These are phyloP conservation scores for Geothlypis trichas DNA, from an alignment of 2,113 vertebrate genomes.

Conservation along the genomic window DNA sequence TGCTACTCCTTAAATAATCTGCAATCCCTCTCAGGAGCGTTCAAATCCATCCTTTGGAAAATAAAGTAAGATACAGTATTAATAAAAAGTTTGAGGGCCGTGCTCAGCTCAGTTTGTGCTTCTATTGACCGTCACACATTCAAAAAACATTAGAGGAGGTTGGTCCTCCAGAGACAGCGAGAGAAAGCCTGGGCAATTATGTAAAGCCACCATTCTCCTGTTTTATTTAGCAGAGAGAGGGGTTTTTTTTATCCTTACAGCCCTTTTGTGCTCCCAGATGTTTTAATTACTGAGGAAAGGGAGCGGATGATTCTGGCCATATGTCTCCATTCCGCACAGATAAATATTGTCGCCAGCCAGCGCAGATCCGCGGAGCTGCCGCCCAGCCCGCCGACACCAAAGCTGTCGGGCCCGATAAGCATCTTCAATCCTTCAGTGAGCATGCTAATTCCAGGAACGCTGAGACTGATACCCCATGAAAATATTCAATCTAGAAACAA, in stretches of 20 bases:
- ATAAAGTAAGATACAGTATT: neutral
- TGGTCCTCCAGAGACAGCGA: slow-evolving; percentile 28
- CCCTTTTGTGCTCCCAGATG: slow-evolving; percentile 86
- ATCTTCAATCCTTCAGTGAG: slow-evolving; percentile 92
- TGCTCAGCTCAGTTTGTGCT: neutral
- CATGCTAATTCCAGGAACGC: slow-evolving; percentile 87
- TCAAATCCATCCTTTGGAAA: slow-evolving; percentile 24
- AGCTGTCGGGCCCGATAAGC: slow-evolving; percentile 91
- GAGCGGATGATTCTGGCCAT: slow-evolving; percentile 92
- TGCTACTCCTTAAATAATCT: slow-evolving; percentile 35
- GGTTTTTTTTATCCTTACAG: slow-evolving; percentile 7
- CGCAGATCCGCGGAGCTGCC: slow-evolving; percentile 73
- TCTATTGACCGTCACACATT: slow-evolving; percentile 23
- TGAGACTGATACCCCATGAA: slow-evolving; percentile 87
- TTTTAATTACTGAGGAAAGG: slow-evolving; percentile 95
- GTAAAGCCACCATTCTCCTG: slow-evolving; percentile 40
- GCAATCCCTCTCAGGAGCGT: neutral
- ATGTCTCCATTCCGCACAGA: slow-evolving; percentile 87
- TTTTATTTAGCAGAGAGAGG: slow-evolving; percentile 57
- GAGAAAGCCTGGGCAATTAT: slow-evolving; percentile 19
- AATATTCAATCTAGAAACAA: slow-evolving; percentile 94
- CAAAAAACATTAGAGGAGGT: slow-evolving; percentile 36
- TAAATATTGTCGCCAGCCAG: slow-evolving; percentile 77
- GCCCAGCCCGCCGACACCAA: slow-evolving; percentile 79
- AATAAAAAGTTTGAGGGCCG: neutral